Percentiles rank a stretch among this genome's conserved stretches.
These are phyloP conservation scores for Drosophila miranda DNA, from an alignment of 1,140 invertebrate genomes.

Conservation along the genomic window DNA sequence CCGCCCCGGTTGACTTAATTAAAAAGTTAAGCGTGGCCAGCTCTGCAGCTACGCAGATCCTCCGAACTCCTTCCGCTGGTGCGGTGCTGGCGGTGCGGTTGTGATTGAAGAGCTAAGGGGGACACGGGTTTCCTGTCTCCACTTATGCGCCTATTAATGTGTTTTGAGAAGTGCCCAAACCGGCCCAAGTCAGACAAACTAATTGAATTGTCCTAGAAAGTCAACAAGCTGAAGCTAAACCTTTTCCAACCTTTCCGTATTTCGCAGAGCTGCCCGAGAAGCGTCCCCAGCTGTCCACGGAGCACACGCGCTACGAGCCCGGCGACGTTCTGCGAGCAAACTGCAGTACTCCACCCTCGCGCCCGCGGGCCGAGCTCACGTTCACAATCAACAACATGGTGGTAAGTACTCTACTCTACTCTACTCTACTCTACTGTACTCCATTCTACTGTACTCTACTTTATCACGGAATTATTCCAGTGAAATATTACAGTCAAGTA, in stretches of 20 bases:
- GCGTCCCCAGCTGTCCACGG: slow-evolving; percentile 85
- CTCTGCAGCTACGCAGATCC: slow-evolving; percentile 23
- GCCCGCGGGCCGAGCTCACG: slow-evolving; percentile 86
- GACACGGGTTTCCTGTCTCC: slow-evolving; percentile 16
- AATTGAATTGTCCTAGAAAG: slow-evolving; percentile 45
- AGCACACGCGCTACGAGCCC: slow-evolving; percentile 86
- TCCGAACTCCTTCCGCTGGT: slow-evolving; percentile 13
- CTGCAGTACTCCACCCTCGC: slow-evolving; percentile 87
- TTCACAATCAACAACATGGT: slow-evolving; percentile 90
- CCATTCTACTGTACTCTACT: background rate
- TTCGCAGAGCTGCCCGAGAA: slow-evolving; percentile 85
- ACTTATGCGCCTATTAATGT: slow-evolving; percentile 56
- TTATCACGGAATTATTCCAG: slow-evolving; percentile 20
- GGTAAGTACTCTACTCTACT: slow-evolving; percentile 84
- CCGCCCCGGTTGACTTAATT: slow-evolving; percentile 72
- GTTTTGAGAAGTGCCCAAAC: slow-evolving; percentile 19
- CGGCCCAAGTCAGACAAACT: slow-evolving; percentile 10
- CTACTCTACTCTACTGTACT: too few species aligned
- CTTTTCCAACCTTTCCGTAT: slow-evolving; percentile 28
- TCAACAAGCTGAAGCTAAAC: background rate
- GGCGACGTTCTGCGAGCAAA: slow-evolving; percentile 87
- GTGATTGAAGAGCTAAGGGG: slow-evolving; percentile 30
- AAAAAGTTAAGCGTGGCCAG: slow-evolving; percentile 68
- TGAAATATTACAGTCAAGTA: slow-evolving; percentile 42
- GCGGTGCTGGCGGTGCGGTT: slow-evolving; percentile 7